Percentiles rank a stretch among this genome's conserved stretches.
Conservation (phyloP, 2,888 invertebrate species). For the Dyspetes luteomarginatus region DNA sequence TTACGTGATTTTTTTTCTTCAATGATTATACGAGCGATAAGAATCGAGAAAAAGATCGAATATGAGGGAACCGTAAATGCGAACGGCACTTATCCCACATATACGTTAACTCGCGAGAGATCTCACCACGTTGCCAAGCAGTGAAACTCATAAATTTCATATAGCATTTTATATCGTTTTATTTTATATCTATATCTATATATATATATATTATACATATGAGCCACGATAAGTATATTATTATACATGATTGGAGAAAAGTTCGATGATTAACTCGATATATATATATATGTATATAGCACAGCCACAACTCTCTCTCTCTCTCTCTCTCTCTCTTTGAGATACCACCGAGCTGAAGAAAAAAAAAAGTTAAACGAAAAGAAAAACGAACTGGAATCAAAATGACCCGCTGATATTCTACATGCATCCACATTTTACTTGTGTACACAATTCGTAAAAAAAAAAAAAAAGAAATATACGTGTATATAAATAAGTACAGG, state of each 20-base stretch:
- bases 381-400: neutral
- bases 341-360: conserved; percentile 12
- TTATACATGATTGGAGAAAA: neutral
- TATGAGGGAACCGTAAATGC: neutral
- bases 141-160: conserved; percentile 48
- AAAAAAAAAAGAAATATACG: too few relatives aligned
- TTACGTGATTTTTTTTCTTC: neutral
- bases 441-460: conserved; percentile 5
- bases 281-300: too few relatives aligned
- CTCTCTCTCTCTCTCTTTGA: too few relatives aligned
- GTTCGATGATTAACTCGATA: conserved; percentile 9
- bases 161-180: conserved; percentile 50
- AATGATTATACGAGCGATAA: neutral
- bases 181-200: neutral
- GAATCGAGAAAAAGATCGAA: too few relatives aligned
- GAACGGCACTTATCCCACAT: neutral
- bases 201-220: conserved; percentile 5
- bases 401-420: neutral
- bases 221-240: neutral
- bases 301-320: neutral
- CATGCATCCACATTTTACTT: neutral
- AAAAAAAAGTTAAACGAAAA: conserved; percentile 17
- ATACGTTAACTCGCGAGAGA: conserved; percentile 58
- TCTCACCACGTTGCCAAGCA: conserved; percentile 23
- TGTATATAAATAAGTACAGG: too few relatives aligned